phyloP scores from a whole-genome alignment of 1,140 invertebrate genomes.

The Trypoxylus dichotomus region DNA sequence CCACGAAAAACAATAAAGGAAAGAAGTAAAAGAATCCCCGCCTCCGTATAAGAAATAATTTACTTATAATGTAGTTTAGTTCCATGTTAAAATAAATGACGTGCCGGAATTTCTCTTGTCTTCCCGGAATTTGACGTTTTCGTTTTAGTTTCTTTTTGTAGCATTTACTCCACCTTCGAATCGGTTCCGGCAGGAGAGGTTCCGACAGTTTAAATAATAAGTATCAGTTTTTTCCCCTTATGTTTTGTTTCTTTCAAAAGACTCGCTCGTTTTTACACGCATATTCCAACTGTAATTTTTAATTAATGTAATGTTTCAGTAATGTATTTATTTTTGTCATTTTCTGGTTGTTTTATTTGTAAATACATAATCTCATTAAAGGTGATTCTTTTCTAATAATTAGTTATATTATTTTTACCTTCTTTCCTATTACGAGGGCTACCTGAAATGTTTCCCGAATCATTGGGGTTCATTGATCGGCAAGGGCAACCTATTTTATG shows the following conservation, averaged over 20 bases:
- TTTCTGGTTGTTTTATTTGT: constrained; percentile 33
- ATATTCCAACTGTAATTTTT: constrained; percentile 25
- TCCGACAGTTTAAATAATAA: not conserved
- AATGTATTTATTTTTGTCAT: constrained; percentile 35
- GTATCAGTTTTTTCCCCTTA: constrained; percentile 7
- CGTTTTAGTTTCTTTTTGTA: not conserved
- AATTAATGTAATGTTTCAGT: constrained; percentile 15
- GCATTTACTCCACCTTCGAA: not conserved
- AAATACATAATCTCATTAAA: constrained; percentile 37
- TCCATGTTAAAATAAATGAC: constrained; percentile 19
- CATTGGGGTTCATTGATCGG: too few species aligned
- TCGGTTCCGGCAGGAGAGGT: not conserved
- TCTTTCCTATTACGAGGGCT: too few species aligned
- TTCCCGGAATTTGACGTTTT: not conserved
- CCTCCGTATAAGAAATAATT: constrained; percentile 19
- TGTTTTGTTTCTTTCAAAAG: not conserved
- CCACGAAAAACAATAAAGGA: constrained; percentile 56
- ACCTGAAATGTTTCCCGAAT: too few species aligned
- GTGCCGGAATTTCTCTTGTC: not conserved
- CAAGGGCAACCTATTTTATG: too few species aligned
- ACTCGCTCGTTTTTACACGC: constrained; percentile 17
- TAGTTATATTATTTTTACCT: not conserved
- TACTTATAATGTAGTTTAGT: constrained; percentile 35
- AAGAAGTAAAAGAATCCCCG: constrained; percentile 42
- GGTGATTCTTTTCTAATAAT: constrained; percentile 30